Base-by-base conservation (phyloP, 1,140 invertebrate species). In the Andricus grossulariae region DNA sequence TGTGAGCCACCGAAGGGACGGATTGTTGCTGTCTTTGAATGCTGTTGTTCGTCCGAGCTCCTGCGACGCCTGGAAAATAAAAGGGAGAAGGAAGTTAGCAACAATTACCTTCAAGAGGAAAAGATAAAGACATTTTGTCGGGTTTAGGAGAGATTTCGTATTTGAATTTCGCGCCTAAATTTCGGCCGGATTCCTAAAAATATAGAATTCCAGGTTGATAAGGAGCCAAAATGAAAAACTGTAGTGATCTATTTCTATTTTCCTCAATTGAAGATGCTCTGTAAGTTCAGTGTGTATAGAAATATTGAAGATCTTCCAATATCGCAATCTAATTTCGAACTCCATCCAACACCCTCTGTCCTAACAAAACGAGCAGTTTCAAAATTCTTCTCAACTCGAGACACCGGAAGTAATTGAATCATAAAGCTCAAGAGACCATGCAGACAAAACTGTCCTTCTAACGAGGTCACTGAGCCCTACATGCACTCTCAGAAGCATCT, bases 1-100 rank as follows among this genome's bases (percentile, higher is more conserved):
- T 87, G 84, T 92, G 92, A 12, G 91, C 89, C 71, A 88, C 87
- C 54, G 87, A 88, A 6, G 88, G 85, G 84, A 87, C 86, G 83
- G 89, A 88, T 80, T 90, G 88, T 82, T 89, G 88, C 82, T 89
- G 88, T 72, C 88, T 82, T 80, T 88, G 85, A 80, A 71, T 86
- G 78, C 76, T 80, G 57, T 71, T 80, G 25, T 74, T 88, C 18
- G 86, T 80, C 78, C 87, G 85, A 10, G 85, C 80, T 39, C 89
- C 89, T 25, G 88, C 89, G n/a, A 90, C 88, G 54, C 89, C 89
- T 90, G 81, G 12, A 82, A 83, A 51, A 50, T 4, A 39, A 18
- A 45, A 39, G 25, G 4, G 13, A 60, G 16, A 15, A 4, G 13
- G 10, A 19, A 54, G 4, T 54, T 54, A 5, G 52, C 1, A 18